Conservation (phyloP, 2,797 vertebrate species). For the Eremophila alpestris region DNA sequence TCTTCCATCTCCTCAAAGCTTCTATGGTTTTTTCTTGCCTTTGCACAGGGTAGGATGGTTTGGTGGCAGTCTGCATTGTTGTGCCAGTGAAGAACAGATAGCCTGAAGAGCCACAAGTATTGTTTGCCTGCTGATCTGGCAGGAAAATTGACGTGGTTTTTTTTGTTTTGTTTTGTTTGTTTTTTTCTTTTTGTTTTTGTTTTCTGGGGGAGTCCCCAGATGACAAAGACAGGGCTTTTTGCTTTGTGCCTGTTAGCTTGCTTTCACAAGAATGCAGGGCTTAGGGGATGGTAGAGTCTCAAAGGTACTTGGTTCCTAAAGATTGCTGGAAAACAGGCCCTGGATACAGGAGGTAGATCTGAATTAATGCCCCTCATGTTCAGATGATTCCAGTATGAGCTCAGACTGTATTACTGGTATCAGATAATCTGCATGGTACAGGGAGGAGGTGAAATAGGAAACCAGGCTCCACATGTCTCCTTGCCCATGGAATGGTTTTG, state of each 20-base stretch:
- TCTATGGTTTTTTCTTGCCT: not conserved
- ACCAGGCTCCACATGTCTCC: constrained; percentile 14
- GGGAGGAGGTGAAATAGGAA: constrained; percentile 53
- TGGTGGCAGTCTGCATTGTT: not conserved
- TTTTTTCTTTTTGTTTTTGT: rapidly evolving
- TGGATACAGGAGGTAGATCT: not conserved
- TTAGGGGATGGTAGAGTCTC: not conserved
- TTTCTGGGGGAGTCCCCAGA: not conserved
- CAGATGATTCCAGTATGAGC: constrained; percentile 32
- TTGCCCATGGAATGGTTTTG: constrained; percentile 6
- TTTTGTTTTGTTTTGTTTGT: too few species aligned
- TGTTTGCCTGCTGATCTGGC: not conserved
- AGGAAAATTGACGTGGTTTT: not conserved
- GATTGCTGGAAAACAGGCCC: not conserved
- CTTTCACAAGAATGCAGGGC: not conserved
- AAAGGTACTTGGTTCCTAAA: not conserved
- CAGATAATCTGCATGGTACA: constrained; percentile 10
- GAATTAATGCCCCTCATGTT: not conserved
- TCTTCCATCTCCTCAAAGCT: not conserved
- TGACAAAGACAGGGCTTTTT: not conserved
- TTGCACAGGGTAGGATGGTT: not conserved
- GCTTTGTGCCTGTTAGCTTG: not conserved
- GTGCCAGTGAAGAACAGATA: not conserved
- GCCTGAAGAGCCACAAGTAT: not conserved
- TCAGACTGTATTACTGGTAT: constrained; percentile 43